Conservation (phyloP, 2,888 invertebrate species). For the Nymphalis polychloros region DNA sequence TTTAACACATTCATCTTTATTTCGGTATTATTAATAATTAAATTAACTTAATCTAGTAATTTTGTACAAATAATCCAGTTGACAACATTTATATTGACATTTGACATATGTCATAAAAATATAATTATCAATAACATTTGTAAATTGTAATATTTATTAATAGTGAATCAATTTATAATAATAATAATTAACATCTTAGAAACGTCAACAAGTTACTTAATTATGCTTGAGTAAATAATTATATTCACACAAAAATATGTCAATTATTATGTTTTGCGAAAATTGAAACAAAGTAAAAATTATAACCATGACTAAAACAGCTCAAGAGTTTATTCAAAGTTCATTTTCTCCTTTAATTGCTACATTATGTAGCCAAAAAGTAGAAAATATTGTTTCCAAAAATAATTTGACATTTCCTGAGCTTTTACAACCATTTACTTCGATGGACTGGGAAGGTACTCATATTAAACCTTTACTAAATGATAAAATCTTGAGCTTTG, state of each 20-base stretch:
- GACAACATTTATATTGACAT: no score
- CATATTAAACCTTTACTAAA: background rate
- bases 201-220: no score
- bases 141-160: no score
- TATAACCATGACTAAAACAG: slow-evolving; percentile 67
- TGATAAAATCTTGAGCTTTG: background rate
- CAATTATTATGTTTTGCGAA: background rate
- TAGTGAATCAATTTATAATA: no score
- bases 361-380: slow-evolving; percentile 90
- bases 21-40: no score
- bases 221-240: background rate
- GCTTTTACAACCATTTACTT: slow-evolving; percentile 94
- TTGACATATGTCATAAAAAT: no score
- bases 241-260: background rate
- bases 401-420: slow-evolving; percentile 96
- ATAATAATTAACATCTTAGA: no score
- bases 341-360: slow-evolving; percentile 95
- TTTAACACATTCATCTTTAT: no score
- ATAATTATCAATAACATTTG: no score
- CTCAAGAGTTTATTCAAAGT: slow-evolving; percentile 93
- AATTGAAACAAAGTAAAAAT: slow-evolving; percentile 1
- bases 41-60: no score
- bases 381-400: slow-evolving; percentile 91
- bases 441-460: slow-evolving; percentile 81
- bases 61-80: no score